Base-by-base conservation (phyloP, 2,888 invertebrate species). In the Lasioglossum zephyrum region DNA sequence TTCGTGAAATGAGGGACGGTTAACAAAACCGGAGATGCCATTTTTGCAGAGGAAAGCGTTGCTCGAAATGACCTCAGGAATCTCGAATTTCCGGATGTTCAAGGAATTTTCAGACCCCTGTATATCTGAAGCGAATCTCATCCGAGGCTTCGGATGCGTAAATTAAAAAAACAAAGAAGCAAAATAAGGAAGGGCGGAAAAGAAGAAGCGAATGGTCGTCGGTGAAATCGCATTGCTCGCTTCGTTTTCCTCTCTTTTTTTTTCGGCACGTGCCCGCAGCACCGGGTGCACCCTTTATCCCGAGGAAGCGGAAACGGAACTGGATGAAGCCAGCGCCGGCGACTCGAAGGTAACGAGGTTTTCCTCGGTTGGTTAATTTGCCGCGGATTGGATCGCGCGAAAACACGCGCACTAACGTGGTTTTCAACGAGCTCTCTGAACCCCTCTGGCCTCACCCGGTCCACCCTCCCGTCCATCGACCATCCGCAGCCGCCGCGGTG, bases 341-440 rank as follows among this genome's bases (percentile, higher is more conserved):
- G 84, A 87, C 90, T 87, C 88, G 85, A 90, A 92, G 92, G 89
- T 93, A 93, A 93, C 91, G 87, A 91, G 87, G 91, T 93, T 93
- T 93, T 88, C 91, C 88, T 83, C 90, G 92, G 92, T 92, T 92
- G 91, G 92, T 93, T 92, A 92, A 93, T 92, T 89, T 86, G 89
- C 88, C 89, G 89, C 90, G 92, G 92, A 93, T 93, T 92, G 92
- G 89, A 92, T 92, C 91, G 93, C 92, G 92, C 92, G 92, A 93
- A 93, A 93, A 93, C 92, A 90, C 91, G 89, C 88, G 92, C 91
- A 87, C 87, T 91, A 92, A 92, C 88, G 77, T 88, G 77, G 89
- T 92, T 92, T 91, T 84, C 93, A 78, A 81, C 89, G 76, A 70
- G 73, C 87, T 81, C 82, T 82, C 82, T 82, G 73, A 76, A 63